Evolutionary conservation across 2,113 vertebrate species (phyloP).

Genomic region (Heliornis fulica): DNA sequence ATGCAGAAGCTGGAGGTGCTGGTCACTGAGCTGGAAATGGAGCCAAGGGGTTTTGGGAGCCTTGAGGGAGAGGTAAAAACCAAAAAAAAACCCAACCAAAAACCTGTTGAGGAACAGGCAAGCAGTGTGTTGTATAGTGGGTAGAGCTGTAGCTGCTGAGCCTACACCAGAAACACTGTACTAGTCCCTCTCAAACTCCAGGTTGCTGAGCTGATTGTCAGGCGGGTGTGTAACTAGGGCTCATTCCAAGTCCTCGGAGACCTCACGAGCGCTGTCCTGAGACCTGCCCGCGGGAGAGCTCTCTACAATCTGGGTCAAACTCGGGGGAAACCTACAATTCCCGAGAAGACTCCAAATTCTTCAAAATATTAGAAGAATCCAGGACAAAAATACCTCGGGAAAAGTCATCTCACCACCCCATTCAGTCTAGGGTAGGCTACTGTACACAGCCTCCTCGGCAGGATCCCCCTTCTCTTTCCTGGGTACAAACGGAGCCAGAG

Average conservation of each 20-base stretch:
- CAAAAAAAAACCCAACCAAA: too few relatives aligned
- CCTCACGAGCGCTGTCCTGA: background rate
- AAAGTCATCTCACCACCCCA: background rate
- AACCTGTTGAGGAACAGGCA: background rate
- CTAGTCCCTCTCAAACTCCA: background rate
- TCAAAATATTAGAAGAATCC: background rate
- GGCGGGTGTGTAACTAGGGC: background rate
- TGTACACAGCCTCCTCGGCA: background rate
- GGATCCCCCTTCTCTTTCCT: background rate
- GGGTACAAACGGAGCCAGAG: background rate
- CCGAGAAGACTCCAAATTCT: background rate
- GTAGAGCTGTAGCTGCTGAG: background rate
- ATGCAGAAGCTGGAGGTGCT: background rate
- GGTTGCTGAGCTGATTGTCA: background rate
- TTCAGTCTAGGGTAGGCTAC: background rate
- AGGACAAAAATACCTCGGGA: background rate
- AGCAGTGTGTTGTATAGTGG: background rate
- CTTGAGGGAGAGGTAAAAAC: background rate
- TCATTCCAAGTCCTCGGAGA: background rate
- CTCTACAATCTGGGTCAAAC: background rate
- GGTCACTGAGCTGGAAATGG: background rate
- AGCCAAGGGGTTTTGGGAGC: background rate
- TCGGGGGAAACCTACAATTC: background rate
- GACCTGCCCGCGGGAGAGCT: background rate
- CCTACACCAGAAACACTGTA: background rate